Conservation (phyloP, 2,888 invertebrate genomes). For the Harmothoe impar region DNA sequence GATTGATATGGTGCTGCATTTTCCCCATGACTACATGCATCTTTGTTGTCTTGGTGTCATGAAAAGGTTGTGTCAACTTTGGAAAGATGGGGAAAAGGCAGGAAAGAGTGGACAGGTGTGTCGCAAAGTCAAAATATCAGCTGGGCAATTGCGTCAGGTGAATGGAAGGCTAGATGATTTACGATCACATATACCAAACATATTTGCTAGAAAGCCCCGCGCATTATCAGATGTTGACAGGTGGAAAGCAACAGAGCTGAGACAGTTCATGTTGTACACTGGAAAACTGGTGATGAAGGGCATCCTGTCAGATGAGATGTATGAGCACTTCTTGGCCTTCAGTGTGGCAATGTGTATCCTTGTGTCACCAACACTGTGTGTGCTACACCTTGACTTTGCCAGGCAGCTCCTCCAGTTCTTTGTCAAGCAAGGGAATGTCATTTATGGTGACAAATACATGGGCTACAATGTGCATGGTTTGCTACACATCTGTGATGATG, state of each 20-base stretch:
- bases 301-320: slow-evolving; percentile 67
- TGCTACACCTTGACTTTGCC: slow-evolving; percentile 61
- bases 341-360: slow-evolving; percentile 71
- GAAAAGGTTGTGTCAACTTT: slow-evolving; percentile 69
- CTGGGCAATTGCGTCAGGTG: slow-evolving; percentile 2
- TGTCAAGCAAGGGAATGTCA: slow-evolving; percentile 36
- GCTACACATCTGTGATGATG: slow-evolving; percentile 65
- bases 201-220: slow-evolving; percentile 72
- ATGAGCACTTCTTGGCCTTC: slow-evolving; percentile 72
- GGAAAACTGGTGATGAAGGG: slow-evolving; percentile 71
- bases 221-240: slow-evolving; percentile 71
- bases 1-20: background rate
- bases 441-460: slow-evolving; percentile 63
- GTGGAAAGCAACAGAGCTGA: slow-evolving; percentile 76
- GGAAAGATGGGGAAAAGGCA: slow-evolving; percentile 71
- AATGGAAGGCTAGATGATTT: too few species aligned
- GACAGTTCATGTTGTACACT: slow-evolving; percentile 75
- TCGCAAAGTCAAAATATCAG: slow-evolving; percentile 35
- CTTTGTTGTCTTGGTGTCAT: slow-evolving; percentile 76
- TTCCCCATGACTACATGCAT: slow-evolving; percentile 78
- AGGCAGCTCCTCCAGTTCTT: slow-evolving; percentile 65
- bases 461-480: slow-evolving; percentile 67
- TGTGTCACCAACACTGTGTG: slow-evolving; percentile 59
- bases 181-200: background rate
- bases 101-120: slow-evolving; percentile 54